Conservation (phyloP, 2,113 vertebrate genomes). For the Peucedramus taeniatus region DNA sequence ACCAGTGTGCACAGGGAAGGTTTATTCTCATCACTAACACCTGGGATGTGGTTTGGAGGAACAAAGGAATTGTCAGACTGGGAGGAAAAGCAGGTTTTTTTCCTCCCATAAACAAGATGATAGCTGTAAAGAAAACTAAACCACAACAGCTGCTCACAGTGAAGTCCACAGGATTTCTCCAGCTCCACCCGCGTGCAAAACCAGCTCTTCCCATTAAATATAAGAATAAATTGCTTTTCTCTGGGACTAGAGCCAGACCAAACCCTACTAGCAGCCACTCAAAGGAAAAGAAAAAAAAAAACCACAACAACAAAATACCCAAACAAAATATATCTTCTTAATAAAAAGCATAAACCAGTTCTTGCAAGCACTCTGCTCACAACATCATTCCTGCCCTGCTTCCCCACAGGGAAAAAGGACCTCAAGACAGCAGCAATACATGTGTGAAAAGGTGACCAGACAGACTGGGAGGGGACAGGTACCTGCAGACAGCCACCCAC, state of each 20-base stretch:
- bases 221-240: neutral
- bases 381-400: neutral
- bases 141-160: neutral
- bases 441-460: neutral
- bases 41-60: constrained; percentile 12
- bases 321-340: neutral
- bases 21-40: constrained; percentile 64
- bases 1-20: neutral
- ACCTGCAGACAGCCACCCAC: neutral
- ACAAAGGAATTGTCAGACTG: neutral
- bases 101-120: neutral
- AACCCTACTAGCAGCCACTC: neutral
- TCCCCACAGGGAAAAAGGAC: neutral
- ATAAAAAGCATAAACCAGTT: constrained; percentile 11
- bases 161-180: neutral
- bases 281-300: neutral
- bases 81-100: neutral
- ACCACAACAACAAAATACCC: neutral
- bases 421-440: constrained; percentile 4
- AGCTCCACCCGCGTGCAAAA: neutral
- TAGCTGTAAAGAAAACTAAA: neutral
- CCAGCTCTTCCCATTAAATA: neutral
- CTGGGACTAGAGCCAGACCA: neutral
- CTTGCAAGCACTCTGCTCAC: neutral
- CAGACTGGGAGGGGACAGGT: neutral